phyloP scores from a whole-genome alignment of 2,888 invertebrate species.

The Xestia xanthographa region DNA sequence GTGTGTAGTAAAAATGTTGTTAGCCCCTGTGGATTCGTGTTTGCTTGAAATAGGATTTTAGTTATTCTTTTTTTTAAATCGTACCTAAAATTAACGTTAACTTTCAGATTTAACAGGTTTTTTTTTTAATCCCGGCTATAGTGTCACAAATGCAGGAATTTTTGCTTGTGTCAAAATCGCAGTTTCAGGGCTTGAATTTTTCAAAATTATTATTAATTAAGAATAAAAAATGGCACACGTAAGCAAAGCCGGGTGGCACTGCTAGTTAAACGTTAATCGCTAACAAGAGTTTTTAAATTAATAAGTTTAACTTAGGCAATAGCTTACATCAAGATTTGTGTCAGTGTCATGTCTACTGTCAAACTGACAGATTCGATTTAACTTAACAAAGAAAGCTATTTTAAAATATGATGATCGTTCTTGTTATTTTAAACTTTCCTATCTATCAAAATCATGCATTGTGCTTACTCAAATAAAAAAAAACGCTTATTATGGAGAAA shows the following conservation, averaged over 20 bases:
- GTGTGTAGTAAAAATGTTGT: slow-evolving; percentile 25
- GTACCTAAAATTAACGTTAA: too few relatives aligned
- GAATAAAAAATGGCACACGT: neutral
- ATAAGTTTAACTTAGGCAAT: neutral
- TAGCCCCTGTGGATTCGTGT: neutral
- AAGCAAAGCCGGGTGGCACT: neutral
- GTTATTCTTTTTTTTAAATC: too few relatives aligned
- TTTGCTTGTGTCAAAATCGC: neutral
- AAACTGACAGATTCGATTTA: slow-evolving; percentile 46
- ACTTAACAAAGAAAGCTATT: slow-evolving; percentile 32
- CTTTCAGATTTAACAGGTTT: too few relatives aligned
- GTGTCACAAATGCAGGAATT: neutral
- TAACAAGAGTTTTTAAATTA: neutral
- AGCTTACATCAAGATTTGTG: slow-evolving; percentile 40
- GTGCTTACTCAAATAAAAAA: neutral
- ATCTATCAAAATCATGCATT: neutral
- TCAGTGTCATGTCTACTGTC: slow-evolving; percentile 49
- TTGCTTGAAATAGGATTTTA: neutral
- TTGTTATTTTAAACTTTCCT: slow-evolving; percentile 18
- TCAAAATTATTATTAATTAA: neutral
- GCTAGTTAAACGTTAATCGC: neutral
- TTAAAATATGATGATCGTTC: neutral
- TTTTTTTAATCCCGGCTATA: too few relatives aligned
- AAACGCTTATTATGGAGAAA: neutral
- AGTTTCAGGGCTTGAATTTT: too few relatives aligned